Conservation (phyloP, 2,113 vertebrate species). For the Phocoena phocoena region DNA sequence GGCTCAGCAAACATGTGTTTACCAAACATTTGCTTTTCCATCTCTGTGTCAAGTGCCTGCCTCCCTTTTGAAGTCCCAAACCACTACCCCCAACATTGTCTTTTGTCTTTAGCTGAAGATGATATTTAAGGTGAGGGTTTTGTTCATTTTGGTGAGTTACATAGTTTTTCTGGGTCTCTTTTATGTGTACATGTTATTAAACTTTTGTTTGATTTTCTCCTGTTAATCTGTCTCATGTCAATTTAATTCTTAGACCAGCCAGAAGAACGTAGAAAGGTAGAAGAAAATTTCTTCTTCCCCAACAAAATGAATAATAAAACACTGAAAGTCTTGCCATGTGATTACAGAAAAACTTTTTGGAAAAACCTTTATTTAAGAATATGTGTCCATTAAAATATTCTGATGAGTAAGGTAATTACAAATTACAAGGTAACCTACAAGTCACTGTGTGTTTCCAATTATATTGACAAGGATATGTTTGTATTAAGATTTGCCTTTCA, state of each 20-base stretch:
- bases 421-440: slow-evolving; percentile 4
- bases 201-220: background rate
- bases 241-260: background rate
- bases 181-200: background rate
- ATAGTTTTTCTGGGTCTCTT: background rate
- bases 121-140: too few species aligned
- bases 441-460: background rate
- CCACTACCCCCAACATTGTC: too few species aligned
- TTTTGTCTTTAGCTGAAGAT: too few species aligned
- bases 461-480: background rate
- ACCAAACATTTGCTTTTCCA: too few species aligned
- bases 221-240: background rate
- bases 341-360: background rate
- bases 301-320: background rate
- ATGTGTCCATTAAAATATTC: background rate
- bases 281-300: background rate
- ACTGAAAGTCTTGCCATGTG: background rate
- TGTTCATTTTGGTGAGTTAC: too few species aligned
- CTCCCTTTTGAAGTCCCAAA: too few species aligned
- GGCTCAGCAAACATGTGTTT: too few species aligned
- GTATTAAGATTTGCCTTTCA: background rate
- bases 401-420: background rate
- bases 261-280: background rate
- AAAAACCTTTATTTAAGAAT: background rate
- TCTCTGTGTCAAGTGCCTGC: too few species aligned